phyloP scores from a whole-genome alignment of 2,888 invertebrate species.

The Creontiades dilutus region DNA sequence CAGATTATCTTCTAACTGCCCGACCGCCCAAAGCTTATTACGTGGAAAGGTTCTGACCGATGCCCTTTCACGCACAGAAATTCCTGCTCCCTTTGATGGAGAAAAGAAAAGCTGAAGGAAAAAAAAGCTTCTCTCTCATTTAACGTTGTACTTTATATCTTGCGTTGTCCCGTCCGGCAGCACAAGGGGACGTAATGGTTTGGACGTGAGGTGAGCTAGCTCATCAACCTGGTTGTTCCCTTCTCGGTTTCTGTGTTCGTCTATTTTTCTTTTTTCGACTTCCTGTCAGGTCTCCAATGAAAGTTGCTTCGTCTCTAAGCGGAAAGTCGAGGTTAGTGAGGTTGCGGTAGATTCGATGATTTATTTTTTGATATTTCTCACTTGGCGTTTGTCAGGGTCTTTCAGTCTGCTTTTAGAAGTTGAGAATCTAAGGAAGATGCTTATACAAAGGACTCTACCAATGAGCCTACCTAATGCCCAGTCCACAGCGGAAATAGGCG shows the following conservation, averaged over 20 bases:
- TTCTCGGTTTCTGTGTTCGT: background rate
- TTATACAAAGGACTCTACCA: no score
- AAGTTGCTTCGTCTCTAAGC: background rate
- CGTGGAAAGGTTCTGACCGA: slow-evolving; percentile 25
- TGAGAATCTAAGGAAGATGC: no score
- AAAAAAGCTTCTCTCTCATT: slow-evolving; percentile 19
- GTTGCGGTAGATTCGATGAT: background rate
- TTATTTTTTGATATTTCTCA: background rate
- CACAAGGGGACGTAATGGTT: background rate
- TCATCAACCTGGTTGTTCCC: background rate
- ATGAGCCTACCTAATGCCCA: no score
- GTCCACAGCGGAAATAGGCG: no score
- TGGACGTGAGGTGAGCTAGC: background rate
- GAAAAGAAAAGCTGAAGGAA: background rate
- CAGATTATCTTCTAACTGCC: slow-evolving; percentile 22
- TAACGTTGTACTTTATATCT: slow-evolving; percentile 25
- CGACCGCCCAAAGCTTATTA: slow-evolving; percentile 3
- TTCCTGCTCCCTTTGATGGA: background rate
- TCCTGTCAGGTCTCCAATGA: background rate
- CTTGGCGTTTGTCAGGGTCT: no score
- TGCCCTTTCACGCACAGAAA: slow-evolving; percentile 18
- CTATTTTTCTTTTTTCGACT: slow-evolving; percentile 10
- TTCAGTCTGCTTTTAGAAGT: no score
- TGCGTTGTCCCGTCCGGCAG: background rate
- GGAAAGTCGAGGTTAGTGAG: background rate